Evolutionary conservation across 2,888 invertebrate genomes (phyloP), one percentile per base, ranked within the genome.

Genomic region (Himalopsyche anomala): DNA sequence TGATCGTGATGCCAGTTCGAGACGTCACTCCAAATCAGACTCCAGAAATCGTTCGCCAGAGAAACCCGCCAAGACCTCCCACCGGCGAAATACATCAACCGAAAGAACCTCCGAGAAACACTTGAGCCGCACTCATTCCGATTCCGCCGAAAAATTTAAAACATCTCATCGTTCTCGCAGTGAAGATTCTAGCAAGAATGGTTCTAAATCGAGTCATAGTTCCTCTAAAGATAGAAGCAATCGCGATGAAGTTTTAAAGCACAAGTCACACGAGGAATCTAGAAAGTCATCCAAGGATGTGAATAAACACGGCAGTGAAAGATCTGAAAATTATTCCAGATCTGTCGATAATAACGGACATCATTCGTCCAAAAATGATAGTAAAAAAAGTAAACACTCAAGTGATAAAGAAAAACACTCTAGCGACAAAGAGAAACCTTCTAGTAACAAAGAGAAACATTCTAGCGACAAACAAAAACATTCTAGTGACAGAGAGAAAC

Each of bases 1-100:
- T n/a, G 91, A 91, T 87, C 91, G 90, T 90, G 91, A 92, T 84
- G 90, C 89, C 87, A 91, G 91, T 89, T 90, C 90, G 84, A 90
- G 84, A 19, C 90, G 81, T 38, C 83, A 86, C 81, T 80, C 83
- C 19, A 80, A 81, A 28, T 74, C 36, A 12, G 5, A 74, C 12
- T 38, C 74, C 15, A 38, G 74, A 36, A 38, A 74, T 74, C 74
- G 38, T 1, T 74, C 74, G 6, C 36, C 74, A 4, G 74, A 74
- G 12, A 74, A 74, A 36, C 9, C 36, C 0, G 19, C 38, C 4
- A 38, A 74, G 12, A 74, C 19, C 15, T 74, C 74, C 15, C 74
- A 15, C 12, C 74, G 28, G 8, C 62, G 38, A 36, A 5, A 74
- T 12, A 5, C 74, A 19, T 38, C 36, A 5, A 36, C 28, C 36